Conservation (phyloP, 2,888 invertebrate genomes). For the Temnothorax unifasciatus region DNA sequence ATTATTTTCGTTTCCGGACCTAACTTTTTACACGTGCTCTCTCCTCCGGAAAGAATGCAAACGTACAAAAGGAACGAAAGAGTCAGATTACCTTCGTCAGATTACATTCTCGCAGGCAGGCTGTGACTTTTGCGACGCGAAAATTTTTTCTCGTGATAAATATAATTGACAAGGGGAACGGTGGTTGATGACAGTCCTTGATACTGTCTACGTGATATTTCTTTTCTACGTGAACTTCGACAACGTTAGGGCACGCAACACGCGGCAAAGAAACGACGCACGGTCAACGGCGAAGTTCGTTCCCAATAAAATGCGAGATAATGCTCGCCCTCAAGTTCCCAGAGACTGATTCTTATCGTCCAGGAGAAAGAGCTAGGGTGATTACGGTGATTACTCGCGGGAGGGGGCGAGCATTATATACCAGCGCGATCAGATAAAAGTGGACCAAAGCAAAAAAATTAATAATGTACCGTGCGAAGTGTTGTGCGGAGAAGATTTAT, state of each 20-base stretch:
- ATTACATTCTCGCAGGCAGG: background rate
- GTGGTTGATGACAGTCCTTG: slow-evolving; percentile 7
- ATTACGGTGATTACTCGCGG: slow-evolving; percentile 44
- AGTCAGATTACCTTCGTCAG: background rate
- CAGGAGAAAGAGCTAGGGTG: slow-evolving; percentile 28
- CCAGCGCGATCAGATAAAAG: slow-evolving; percentile 39
- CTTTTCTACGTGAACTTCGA: slow-evolving; percentile 6
- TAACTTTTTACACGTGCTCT: background rate
- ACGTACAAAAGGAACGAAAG: background rate
- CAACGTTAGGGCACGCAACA: slow-evolving; percentile 18
- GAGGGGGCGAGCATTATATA: slow-evolving; percentile 22
- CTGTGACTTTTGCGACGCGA: background rate
- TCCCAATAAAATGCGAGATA: slow-evolving; percentile 17
- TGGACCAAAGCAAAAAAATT: slow-evolving; percentile 43
- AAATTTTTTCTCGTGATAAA: background rate
- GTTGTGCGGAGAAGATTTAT: slow-evolving; percentile 40
- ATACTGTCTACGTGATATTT: background rate
- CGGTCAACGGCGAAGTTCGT: slow-evolving; percentile 45
- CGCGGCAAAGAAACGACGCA: slow-evolving; percentile 20
- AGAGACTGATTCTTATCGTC: slow-evolving; percentile 55
- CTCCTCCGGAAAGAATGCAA: background rate
- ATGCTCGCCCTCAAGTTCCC: slow-evolving; percentile 28
- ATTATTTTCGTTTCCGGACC: background rate
- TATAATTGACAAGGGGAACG: background rate
- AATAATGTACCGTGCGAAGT: slow-evolving; percentile 34